Base-by-base conservation (phyloP, 1,140 invertebrate species). In the Cotesia chilonis region DNA sequence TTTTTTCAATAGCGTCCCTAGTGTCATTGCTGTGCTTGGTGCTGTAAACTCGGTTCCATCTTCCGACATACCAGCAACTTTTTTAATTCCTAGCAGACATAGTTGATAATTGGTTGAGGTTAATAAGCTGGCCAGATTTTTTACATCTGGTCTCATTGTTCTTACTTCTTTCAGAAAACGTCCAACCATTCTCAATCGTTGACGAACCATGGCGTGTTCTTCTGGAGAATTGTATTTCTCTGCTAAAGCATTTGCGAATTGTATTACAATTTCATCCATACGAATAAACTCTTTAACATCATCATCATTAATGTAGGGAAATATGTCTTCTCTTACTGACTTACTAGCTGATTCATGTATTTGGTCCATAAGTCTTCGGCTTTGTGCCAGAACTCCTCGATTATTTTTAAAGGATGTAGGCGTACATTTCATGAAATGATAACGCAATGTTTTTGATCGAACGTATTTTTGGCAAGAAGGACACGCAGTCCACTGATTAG, bases 211-310 rank as follows among this genome's bases (percentile, higher is more conserved):
- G 10, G 67, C 59, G 17, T 72, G 14, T 12, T 72, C 59, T 10
- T 75, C 71, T 12, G 57, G 14, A 36, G 38, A 7, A 2, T 35
- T 54, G 37, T 75, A 70, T 9, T 72, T 75, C 20, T 66, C 37
- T 20, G 10, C 28, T 36, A 66, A 14, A n/a, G 60, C 66, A 52
- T 75, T 75, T 0, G 36, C 61, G 17, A 14, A 70, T 12, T 47
- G 35, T 4, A 74, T 70, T 2, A 70, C n/a, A 10, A 74, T 10
- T 54, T 70, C 60, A 57, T 74, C 72, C 59, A 70, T 70, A 41
- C 61, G 12, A 36, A 74, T 66, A 10, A 20, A 6, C 54, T 10
- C 47, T n/a, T n/a, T 37, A 1, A 70, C 20, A 6, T 65, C 35
- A n/a, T n/a, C n/a, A n/a, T n/a, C n/a, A n/a, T n/a, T n/a, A 66